Base-by-base conservation (phyloP, 64 coral and sea anemone genomes). In the Stichodactyla helianthus region DNA sequence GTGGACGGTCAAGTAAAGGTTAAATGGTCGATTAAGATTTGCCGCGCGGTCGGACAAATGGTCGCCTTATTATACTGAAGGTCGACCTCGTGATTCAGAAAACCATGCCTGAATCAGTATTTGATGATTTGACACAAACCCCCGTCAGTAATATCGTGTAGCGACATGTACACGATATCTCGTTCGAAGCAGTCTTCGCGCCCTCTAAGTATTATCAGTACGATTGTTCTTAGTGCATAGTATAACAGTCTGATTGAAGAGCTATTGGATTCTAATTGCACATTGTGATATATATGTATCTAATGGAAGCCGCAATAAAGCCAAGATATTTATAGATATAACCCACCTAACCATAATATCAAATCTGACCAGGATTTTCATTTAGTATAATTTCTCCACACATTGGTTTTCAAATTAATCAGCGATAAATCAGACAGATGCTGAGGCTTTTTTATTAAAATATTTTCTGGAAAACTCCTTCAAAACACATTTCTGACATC, bases 201-300 rank as follows among this genome's bases (percentile, higher is more conserved):
- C 35, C 35, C 35, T 44, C 35, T 1, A 44, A 44, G 35, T 44
- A 44, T 44, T 44, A 44, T 22, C 62, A 65, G 18, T 65, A 23
- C 12, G 0, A 65, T n/a, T 65, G 8, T n/a, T 74, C 23, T 74
- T 74, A 7, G 22, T 31, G 23, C 5, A 65, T 74, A 27, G 25
- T 31, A 31, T 74, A 13, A 74, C 68, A 74, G 25, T 35, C 25
- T 74, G 25, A 31, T 10, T 74, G 5, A 74, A 74, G 23, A 74
- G 23, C 6, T 31, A 14, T 31, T 31, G 11, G n/a, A 28, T 74
- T 74, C 7, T 23, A 74, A 31, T 31, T 74, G 68, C 25, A 10
- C 68, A 74, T 35, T 74, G 25, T 27, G 68, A 74, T 74, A 74
- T 74, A 74, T 74, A n/a, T 74, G 68, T 74, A 74, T 74, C 68